phyloP scores from a whole-genome alignment of 2,888 invertebrate genomes.

The Neoascia interrupta region DNA sequence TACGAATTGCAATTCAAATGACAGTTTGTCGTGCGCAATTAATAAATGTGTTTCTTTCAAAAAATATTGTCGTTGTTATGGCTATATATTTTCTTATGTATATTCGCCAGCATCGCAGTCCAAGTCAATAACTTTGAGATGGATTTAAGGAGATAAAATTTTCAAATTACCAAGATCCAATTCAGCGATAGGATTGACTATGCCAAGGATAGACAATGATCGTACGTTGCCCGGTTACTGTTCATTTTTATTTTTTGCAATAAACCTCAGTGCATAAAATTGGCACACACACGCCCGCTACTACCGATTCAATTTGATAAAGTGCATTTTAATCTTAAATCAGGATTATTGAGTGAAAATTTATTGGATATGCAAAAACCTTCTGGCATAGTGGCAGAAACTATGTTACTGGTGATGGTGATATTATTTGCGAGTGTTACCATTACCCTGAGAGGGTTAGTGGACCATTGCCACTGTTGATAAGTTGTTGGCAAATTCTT shows the following conservation, averaged over 20 bases:
- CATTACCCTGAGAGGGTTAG: no score
- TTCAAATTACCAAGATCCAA: conserved; percentile 48
- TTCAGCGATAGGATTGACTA: conserved; percentile 25
- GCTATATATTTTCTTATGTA: not conserved
- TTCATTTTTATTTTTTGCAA: conserved; percentile 30
- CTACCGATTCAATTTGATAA: conserved; percentile 29
- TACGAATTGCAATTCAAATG: conserved; percentile 31
- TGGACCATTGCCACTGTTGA: no score
- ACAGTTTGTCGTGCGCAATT: conserved; percentile 55
- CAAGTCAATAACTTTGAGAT: conserved; percentile 47
- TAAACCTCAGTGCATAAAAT: not conserved
- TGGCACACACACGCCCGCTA: conserved; percentile 39
- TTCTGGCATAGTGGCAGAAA: conserved; percentile 37
- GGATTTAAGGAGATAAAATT: conserved; percentile 39
- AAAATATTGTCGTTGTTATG: not conserved
- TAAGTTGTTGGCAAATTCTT: no score
- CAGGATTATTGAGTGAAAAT: conserved; percentile 49
- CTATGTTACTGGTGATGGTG: no score
- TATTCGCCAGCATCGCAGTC: conserved; percentile 11
- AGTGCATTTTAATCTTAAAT: conserved; percentile 39
- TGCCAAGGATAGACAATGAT: conserved; percentile 50
- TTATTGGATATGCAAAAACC: conserved; percentile 28
- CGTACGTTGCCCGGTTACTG: conserved; percentile 22
- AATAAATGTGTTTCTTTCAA: conserved; percentile 29
- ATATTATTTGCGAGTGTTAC: no score